A percentile compares a stretch with the other conserved stretches of the same genome.
phyloP scores from a whole-genome alignment of 2,888 invertebrate genomes.

The Furcula furcula region DNA sequence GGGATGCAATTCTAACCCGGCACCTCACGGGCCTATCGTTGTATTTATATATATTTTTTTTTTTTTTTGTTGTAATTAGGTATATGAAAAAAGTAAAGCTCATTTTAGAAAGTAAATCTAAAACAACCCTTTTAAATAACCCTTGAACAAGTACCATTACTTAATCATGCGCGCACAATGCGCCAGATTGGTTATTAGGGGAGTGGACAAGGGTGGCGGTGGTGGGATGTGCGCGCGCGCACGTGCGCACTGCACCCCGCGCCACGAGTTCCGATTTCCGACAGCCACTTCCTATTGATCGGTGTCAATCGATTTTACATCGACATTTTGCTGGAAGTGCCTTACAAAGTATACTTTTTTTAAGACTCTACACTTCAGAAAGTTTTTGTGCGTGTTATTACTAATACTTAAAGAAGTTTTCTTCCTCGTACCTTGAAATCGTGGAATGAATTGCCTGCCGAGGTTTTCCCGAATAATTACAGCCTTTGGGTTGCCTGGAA shows the following conservation, averaged over 20 bases:
- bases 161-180: slow-evolving; percentile 15
- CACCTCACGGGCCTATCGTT: too few species aligned
- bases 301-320: slow-evolving; percentile 37
- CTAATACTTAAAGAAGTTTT: too few species aligned
- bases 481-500: too few species aligned
- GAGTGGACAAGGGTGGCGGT: slow-evolving; percentile 9
- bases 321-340: slow-evolving; percentile 23
- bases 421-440: too few species aligned
- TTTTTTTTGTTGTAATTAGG: background rate
- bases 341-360: too few species aligned
- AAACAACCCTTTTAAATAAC: slow-evolving; percentile 12
- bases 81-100: background rate
- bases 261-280: slow-evolving; percentile 42
- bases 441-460: too few species aligned
- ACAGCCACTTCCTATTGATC: slow-evolving; percentile 44
- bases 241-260: slow-evolving; percentile 31
- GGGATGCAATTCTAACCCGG: too few species aligned
- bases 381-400: too few species aligned
- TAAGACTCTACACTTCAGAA: too few species aligned
- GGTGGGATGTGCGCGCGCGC: slow-evolving; percentile 34
- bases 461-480: too few species aligned
- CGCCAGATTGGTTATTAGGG: slow-evolving; percentile 28
- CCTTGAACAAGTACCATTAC: slow-evolving; percentile 22
- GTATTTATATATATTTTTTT: too few species aligned
- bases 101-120: slow-evolving; percentile 4